Base-by-base conservation (phyloP, 35 echinoderm and acorn worm species). In the Amphiura filiformis region DNA sequence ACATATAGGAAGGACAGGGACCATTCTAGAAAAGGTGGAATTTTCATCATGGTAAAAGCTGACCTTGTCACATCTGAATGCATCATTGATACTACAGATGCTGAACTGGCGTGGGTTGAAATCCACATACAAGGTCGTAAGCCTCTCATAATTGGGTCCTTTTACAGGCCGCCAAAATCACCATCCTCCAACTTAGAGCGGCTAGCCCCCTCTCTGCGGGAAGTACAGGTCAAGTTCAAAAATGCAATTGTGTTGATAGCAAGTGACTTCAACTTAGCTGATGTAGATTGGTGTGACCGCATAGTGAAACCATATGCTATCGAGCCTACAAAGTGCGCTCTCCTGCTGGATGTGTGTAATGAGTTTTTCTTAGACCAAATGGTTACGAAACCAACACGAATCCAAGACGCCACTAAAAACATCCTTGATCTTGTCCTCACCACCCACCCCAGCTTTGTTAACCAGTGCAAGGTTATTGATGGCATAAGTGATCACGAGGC, bases 271-370 rank as follows among this genome's bases (percentile, higher is more conserved):
- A 91, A 91, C 77, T 70, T 85, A 15, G 15, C 81, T 26, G 89
- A 85, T 34, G 56, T 91, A 78, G 89, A 91, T 23, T 91, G 89
- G 89, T 30, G 32, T 18, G 76, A 40, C 14, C 34, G 81, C 23
- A 31, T 76, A 56, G 75, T 80, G 5, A 91, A 91, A 38, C 64
- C 89, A 34, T 34, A 84, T 78, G 70, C 39, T 17, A 78, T 32
- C 56, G 89, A 85, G 57, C 22, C 82, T 32, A 23, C 70, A 0
- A 86, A 52, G 65, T 91, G 89, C 36, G 76, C 65, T n/a, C n/a
- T 64, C 0, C 47, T 91, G 34, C 89, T 91, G 49, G 82, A 91
- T 31, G 85, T 91, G 13, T 90, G 88, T 42, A 90, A 84, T 77
- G 88, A 82, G 15, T 80, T 82, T 82, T 47, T 42, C 49, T 49